A percentile compares a stretch with the other conserved stretches of the same genome.
Conservation (phyloP, 30 jellyfish, hydroid and myxozoan genomes). For the Catostylus mosaicus region DNA sequence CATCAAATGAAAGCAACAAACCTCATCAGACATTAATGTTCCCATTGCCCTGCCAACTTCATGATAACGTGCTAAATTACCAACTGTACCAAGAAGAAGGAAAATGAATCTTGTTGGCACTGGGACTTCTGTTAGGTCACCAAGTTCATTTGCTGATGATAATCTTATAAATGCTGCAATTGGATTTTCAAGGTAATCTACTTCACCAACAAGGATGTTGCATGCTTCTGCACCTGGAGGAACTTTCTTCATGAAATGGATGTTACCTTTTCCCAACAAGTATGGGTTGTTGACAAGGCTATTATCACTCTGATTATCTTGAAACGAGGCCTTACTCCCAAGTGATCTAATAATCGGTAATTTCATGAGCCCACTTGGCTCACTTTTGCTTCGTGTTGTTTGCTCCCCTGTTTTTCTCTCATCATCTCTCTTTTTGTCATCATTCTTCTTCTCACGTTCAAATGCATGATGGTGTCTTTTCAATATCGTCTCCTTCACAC, state of each 20-base stretch:
- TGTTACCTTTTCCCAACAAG: slow-evolving; percentile 61
- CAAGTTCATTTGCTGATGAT: slow-evolving; percentile 69
- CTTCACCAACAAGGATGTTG: slow-evolving; percentile 95
- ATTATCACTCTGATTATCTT: slow-evolving; percentile 14
- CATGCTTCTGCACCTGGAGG: slow-evolving; percentile 98
- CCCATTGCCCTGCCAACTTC: slow-evolving; percentile 98
- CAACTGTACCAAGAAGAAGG: slow-evolving; percentile 88
- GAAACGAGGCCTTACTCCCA: slow-evolving; percentile 48
- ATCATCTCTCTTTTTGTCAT: too few species aligned
- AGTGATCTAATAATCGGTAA: slow-evolving; percentile 60
- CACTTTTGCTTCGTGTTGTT: slow-evolving; percentile 30
- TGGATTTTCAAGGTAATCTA: slow-evolving; percentile 85
- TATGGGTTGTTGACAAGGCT: slow-evolving; percentile 45
- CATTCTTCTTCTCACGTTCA: too few species aligned
- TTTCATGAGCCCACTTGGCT: slow-evolving; percentile 59
- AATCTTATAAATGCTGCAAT: slow-evolving; percentile 91
- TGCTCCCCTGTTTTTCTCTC: slow-evolving; percentile 6
- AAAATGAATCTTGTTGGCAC: slow-evolving; percentile 93
- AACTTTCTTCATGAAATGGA: slow-evolving; percentile 78
- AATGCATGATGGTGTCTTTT: slow-evolving; percentile 69
- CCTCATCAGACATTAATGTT: slow-evolving; percentile 96
- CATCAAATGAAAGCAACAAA: too few species aligned
- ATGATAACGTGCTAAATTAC: slow-evolving; percentile 78
- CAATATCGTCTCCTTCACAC: slow-evolving; percentile 57
- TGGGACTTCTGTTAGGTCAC: slow-evolving; percentile 97